phyloP scores from a whole-genome alignment of 2,797 vertebrate genomes.

The Cirrhinus molitorella region DNA sequence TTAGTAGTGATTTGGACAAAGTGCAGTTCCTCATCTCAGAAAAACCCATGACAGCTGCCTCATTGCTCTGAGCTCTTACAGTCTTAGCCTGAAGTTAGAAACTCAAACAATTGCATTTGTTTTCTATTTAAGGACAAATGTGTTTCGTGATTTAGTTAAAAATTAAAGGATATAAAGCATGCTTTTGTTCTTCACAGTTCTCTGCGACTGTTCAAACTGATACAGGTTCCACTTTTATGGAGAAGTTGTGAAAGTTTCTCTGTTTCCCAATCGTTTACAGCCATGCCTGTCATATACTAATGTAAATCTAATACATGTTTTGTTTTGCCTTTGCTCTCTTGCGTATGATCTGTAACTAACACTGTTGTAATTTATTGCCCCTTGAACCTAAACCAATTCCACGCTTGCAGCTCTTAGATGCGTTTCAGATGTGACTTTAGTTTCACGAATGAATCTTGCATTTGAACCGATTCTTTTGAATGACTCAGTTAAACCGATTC shows the following conservation, averaged over 20 bases:
- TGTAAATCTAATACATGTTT: background rate
- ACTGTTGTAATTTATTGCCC: slow-evolving; percentile 60
- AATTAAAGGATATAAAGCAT: background rate
- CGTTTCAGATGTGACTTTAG: slow-evolving; percentile 67
- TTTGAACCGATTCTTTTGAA: background rate
- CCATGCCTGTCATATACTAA: background rate
- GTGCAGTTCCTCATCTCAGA: slow-evolving; percentile 49
- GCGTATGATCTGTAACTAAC: slow-evolving; percentile 66
- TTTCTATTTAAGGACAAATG: background rate
- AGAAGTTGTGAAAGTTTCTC: background rate
- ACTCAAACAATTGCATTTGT: background rate
- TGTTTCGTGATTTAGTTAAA: background rate
- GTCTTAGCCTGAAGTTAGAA: background rate
- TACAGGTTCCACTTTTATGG: background rate
- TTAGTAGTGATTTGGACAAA: slow-evolving; percentile 41
- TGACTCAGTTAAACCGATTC: slow-evolving; percentile 11
- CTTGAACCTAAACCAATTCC: slow-evolving; percentile 58
- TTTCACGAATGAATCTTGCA: background rate
- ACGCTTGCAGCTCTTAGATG: slow-evolving; percentile 65
- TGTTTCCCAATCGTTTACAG: background rate
- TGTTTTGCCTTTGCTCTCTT: slow-evolving; percentile 20
- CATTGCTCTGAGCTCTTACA: background rate
- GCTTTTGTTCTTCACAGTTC: background rate
- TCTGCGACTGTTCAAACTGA: background rate
- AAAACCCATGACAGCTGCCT: background rate